Conservation (phyloP, 2,113 vertebrate species). For the Copsychus sechellarum region DNA sequence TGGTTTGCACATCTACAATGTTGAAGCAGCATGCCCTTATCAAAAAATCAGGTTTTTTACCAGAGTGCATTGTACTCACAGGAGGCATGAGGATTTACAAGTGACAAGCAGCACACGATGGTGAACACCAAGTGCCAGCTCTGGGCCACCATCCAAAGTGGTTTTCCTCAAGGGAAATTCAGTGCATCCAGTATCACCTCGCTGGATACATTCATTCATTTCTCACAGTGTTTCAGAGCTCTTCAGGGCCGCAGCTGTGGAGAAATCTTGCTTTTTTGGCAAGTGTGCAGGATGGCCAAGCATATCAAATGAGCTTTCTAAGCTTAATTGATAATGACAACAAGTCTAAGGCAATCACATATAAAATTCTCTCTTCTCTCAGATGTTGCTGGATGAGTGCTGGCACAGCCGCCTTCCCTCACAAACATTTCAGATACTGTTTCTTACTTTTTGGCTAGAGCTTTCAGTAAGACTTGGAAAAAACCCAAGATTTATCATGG, state of each 20-base stretch:
- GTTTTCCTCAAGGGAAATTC: slow-evolving; percentile 25
- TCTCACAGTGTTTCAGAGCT: background rate
- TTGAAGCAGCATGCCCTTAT: background rate
- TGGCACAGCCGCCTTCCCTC: slow-evolving; percentile 62
- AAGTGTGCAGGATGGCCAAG: background rate
- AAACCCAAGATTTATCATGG: slow-evolving; percentile 72
- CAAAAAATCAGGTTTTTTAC: background rate
- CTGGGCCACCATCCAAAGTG: slow-evolving; percentile 2
- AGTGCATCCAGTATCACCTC: background rate
- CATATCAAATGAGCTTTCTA: slow-evolving; percentile 56
- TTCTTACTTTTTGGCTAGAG: slow-evolving; percentile 73
- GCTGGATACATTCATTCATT: background rate
- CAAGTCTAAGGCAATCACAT: slow-evolving; percentile 69
- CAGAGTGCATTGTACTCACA: background rate
- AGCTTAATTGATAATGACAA: slow-evolving; percentile 75
- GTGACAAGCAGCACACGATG: background rate
- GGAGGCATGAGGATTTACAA: background rate
- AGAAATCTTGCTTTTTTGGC: slow-evolving; percentile 62
- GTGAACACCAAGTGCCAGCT: background rate
- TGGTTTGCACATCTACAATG: background rate
- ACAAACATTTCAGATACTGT: slow-evolving; percentile 78
- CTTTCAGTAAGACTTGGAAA: slow-evolving; percentile 69
- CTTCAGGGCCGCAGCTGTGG: background rate
- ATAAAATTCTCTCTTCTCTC: slow-evolving; percentile 60
- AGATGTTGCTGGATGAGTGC: slow-evolving; percentile 66